Evolutionary conservation across 1,140 invertebrate genomes (phyloP), one percentile per base, ranked within the genome.

Genomic region (Uloborus diversus): DNA sequence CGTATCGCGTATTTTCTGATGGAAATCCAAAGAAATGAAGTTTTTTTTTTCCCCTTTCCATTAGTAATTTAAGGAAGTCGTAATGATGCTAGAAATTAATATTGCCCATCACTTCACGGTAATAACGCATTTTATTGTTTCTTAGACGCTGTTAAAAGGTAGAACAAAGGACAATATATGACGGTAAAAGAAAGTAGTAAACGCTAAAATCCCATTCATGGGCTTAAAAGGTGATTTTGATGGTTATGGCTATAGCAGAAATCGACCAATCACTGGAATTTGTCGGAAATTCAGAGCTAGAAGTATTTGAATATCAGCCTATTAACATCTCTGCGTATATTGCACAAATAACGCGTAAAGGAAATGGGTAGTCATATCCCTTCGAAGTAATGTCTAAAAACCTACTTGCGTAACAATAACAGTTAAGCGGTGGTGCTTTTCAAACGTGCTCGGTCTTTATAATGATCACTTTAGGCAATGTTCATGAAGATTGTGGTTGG

Each of bases 391-490:
- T 66, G 73, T 78, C 62, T 56, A 78, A 66, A 76, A 65, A 64
- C 30, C 61, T 78, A 78, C 73, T 78, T 78, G 73, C 57, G 49
- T 78, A 78, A 65, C 61, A 78, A 78, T 65, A 78, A 78, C 61
- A 65, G 62, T 57, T 75, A 64, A 75, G 57, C 53, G 32, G 20
- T 14, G 14, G 42, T 56, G 23, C 62, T 78, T 75, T 35, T 17
- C 47, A 65, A 57, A 78, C 62, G 61, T 78, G 62, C 61, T 33
- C 23, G 42, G 73, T 57, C 35, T 56, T 65, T 78, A 49, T 65
- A 78, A 78, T 78, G 73, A 65, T 75, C 73, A 65, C 73, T 65
- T 78, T 37, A 78, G 62, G 61, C 61, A 78, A 28, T 65, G 42
- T 65, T 35, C 14, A 33, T 65, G 28, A 66, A 57, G 61, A 78